phyloP scores from a whole-genome alignment of 2,113 vertebrate genomes.

The Eulemur rufifrons region DNA sequence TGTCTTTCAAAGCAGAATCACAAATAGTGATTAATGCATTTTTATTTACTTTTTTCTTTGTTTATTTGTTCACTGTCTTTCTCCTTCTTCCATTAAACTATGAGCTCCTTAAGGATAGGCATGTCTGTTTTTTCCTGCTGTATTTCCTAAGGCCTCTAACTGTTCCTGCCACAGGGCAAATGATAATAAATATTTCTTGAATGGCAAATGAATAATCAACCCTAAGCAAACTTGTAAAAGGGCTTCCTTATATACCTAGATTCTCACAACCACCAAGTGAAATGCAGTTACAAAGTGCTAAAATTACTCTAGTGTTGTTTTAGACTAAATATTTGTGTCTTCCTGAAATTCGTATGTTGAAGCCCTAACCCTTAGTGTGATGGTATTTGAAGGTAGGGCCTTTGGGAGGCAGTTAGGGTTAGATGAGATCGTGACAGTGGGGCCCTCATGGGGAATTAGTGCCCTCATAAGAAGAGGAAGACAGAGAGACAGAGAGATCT shows the following conservation, averaged over 20 bases:
- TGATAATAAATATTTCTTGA: slow-evolving; percentile 16
- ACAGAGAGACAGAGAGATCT: not conserved
- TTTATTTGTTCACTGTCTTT: not conserved
- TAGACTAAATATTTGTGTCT: not conserved
- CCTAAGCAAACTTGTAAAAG: not conserved
- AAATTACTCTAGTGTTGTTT: not conserved
- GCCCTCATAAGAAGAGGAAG: not conserved
- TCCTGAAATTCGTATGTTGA: not conserved
- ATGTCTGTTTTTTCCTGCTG: not conserved
- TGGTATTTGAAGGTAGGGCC: not conserved
- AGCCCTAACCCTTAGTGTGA: not conserved
- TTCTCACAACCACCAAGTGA: not conserved
- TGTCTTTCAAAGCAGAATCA: not conserved
- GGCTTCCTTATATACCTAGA: not conserved
- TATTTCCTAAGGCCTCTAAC: not conserved
- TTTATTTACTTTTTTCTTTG: not conserved
- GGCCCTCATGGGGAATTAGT: not conserved
- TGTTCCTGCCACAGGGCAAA: not conserved
- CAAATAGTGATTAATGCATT: not conserved
- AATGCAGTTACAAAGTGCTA: not conserved
- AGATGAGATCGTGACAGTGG: not conserved
- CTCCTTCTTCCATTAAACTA: fast-evolving
- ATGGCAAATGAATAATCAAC: not conserved
- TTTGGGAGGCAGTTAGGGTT: not conserved
- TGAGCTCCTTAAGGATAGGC: not conserved